A percentile compares a stretch with the other conserved stretches of the same genome.
Conservation (phyloP, 2,888 invertebrate species). For the Scrobipalpa atriplicella region DNA sequence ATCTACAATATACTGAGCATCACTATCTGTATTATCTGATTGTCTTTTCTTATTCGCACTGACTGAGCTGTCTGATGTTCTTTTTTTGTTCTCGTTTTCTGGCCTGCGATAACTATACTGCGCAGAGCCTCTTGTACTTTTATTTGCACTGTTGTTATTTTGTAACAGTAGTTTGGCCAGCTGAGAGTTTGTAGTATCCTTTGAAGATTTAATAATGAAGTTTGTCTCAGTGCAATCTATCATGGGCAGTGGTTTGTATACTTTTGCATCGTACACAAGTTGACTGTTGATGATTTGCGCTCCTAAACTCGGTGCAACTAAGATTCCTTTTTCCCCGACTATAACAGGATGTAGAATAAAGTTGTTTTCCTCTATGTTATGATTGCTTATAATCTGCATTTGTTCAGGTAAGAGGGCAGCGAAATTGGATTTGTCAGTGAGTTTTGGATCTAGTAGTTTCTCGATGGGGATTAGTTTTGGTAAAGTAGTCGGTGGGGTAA, state of each 20-base stretch:
- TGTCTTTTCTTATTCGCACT: background rate
- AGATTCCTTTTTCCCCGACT: background rate
- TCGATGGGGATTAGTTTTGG: background rate
- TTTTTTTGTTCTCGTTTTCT: background rate
- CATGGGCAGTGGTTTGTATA: background rate
- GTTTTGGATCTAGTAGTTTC: background rate
- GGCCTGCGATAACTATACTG: background rate
- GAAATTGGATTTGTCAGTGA: background rate
- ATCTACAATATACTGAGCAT: background rate
- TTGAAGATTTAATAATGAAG: background rate
- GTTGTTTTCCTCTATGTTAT: background rate
- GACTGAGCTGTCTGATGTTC: background rate
- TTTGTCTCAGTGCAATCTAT: background rate
- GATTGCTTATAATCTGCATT: background rate
- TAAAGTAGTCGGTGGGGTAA: background rate
- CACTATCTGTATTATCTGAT: background rate
- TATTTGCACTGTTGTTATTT: background rate
- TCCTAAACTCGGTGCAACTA: background rate
- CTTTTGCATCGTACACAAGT: background rate
- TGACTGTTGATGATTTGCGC: background rate
- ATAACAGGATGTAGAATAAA: background rate
- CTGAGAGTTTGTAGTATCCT: background rate
- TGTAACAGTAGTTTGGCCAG: background rate
- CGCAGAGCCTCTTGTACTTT: too few relatives aligned
- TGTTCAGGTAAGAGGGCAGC: background rate